Conservation (phyloP, 1,140 invertebrate species). For the Drosophila navojoa region DNA sequence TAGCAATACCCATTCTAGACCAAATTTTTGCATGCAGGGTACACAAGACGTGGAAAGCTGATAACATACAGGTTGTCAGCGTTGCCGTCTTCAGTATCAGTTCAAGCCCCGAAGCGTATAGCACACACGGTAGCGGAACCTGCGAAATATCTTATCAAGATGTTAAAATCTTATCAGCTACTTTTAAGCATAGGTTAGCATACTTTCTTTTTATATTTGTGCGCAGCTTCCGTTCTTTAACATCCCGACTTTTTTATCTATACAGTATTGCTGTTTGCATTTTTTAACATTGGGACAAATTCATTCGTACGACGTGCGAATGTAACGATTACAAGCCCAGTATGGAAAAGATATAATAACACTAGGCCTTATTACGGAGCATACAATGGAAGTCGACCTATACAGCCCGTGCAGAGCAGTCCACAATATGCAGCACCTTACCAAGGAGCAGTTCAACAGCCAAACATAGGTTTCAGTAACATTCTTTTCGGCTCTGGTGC, state of each 20-base stretch:
- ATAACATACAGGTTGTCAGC: constrained; percentile 11
- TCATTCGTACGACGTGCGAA: constrained; percentile 29
- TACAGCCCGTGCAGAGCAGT: neutral
- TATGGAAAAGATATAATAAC: constrained; percentile 12
- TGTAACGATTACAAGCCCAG: constrained; percentile 38
- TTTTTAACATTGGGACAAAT: constrained; percentile 23
- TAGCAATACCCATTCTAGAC: neutral
- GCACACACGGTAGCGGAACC: constrained; percentile 6
- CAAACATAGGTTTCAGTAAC: constrained; percentile 9
- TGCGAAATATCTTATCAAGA: constrained; percentile 11
- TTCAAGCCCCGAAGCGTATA: constrained; percentile 32
- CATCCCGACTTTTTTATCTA: neutral
- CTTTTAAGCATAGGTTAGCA: constrained; percentile 45
- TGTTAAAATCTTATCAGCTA: constrained; percentile 48
- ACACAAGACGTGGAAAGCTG: constrained; percentile 6
- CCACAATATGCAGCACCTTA: neutral
- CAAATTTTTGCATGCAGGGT: neutral
- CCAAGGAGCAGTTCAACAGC: constrained; percentile 6
- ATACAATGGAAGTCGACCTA: neutral
- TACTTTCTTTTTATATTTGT: constrained; percentile 4
- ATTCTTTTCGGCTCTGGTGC: neutral
- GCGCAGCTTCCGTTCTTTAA: neutral
- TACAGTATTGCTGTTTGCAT: constrained; percentile 44
- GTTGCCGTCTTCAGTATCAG: constrained; percentile 32
- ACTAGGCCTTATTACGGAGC: neutral